Evolutionary conservation across 2,797 vertebrate species (phyloP).

Genomic region (Argyrosomus regius): DNA sequence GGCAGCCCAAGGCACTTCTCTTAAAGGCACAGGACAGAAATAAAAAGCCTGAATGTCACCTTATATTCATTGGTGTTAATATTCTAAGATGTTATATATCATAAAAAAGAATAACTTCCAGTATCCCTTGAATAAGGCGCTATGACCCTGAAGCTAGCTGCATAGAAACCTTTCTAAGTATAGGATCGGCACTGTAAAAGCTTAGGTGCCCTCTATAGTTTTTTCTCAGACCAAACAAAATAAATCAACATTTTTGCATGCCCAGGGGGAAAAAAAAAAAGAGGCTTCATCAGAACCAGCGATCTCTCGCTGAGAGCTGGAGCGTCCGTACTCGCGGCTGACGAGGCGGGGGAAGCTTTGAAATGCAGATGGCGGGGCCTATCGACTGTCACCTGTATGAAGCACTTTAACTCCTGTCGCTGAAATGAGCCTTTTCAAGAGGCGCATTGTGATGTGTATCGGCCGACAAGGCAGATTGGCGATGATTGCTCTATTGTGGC

Average conservation of each 20-base stretch:
- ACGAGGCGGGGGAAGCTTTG: constrained; percentile 72
- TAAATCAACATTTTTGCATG: background rate
- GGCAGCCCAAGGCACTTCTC: background rate
- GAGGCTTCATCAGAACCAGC: constrained; percentile 28
- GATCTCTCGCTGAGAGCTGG: constrained; percentile 17
- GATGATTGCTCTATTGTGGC: constrained; percentile 84
- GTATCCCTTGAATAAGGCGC: background rate
- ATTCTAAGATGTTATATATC: background rate
- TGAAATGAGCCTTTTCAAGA: constrained; percentile 73
- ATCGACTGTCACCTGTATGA: constrained; percentile 84
- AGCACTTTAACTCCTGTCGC: constrained; percentile 75
- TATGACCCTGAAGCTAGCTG: background rate
- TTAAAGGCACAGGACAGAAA: background rate
- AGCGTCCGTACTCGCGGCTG: constrained; percentile 9
- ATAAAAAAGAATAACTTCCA: background rate
- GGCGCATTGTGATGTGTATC: constrained; percentile 77
- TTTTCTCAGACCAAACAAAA: constrained; percentile 8
- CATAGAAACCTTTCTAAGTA: background rate
- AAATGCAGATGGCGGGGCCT: constrained; percentile 81
- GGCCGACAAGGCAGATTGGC: constrained; percentile 75
- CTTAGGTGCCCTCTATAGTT: background rate
- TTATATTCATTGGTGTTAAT: too few relatives aligned
- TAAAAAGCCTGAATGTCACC: background rate
- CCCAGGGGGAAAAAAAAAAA: too few relatives aligned
- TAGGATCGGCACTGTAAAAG: background rate